Conservation (phyloP, 2,888 invertebrate species). For the Scaptomyza tumidula region DNA sequence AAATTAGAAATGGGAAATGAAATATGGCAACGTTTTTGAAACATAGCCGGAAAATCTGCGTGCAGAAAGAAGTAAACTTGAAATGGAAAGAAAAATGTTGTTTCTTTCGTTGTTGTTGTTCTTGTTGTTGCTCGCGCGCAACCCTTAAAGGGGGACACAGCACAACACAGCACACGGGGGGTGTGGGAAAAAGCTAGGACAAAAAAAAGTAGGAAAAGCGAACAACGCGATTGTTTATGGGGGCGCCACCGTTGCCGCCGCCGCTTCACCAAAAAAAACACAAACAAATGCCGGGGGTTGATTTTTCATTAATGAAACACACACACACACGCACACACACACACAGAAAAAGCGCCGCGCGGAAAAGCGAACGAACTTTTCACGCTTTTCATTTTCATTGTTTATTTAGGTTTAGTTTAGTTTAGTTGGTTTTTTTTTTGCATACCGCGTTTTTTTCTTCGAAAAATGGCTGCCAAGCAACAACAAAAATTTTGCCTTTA, state of each 20-base stretch:
- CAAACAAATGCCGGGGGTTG: conserved; percentile 62
- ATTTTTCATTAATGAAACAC: conserved; percentile 75
- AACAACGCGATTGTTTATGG: conserved; percentile 62
- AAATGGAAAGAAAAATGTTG: conserved; percentile 42
- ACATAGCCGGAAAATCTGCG: conserved; percentile 55
- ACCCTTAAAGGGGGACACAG: conserved; percentile 61
- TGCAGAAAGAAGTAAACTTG: conserved; percentile 61
- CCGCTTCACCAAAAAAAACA: conserved; percentile 11
- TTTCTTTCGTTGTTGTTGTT: not conserved
- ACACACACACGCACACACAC: conserved; percentile 1
- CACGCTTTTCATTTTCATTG: conserved; percentile 35
- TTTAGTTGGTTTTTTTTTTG: conserved; percentile 11
- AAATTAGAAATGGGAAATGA: conserved; percentile 46
- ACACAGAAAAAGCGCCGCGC: conserved; percentile 15
- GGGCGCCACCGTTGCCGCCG: conserved; percentile 34
- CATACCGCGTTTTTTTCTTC: conserved; percentile 45
- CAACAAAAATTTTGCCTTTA: conserved; percentile 40
- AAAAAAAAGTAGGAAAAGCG: conserved; percentile 15
- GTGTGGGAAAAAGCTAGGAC: conserved; percentile 22
- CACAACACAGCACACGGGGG: conserved; percentile 4
- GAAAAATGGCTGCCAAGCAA: conserved; percentile 69
- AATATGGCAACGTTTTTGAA: conserved; percentile 35
- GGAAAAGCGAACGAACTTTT: conserved; percentile 60
- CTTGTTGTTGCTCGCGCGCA: conserved; percentile 34
- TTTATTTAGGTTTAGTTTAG: conserved; percentile 12